Evolutionary conservation across 2,797 vertebrate genomes (phyloP).

Genomic region (Hoplostethus mediterraneus): DNA sequence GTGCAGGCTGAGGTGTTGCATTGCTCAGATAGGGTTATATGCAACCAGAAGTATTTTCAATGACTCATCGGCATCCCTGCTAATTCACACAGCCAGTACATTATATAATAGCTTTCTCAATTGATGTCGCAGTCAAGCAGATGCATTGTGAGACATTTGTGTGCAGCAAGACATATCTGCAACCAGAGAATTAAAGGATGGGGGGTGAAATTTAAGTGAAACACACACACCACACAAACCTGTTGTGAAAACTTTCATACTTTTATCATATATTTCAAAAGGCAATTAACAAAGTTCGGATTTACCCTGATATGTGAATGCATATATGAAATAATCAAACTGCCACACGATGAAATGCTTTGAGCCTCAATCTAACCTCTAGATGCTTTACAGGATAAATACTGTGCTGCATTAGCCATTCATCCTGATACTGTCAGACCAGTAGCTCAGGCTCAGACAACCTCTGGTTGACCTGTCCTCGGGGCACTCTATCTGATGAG

Average conservation of each 20-base stretch:
- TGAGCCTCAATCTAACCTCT: slow-evolving; percentile 3
- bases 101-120: slow-evolving; percentile 50
- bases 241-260: too few species aligned
- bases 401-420: slow-evolving; percentile 30
- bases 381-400: slow-evolving; percentile 22
- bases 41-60: slow-evolving; percentile 62
- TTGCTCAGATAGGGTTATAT: slow-evolving; percentile 72
- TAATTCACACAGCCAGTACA: slow-evolving; percentile 51
- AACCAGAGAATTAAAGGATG: slow-evolving; percentile 14
- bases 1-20: slow-evolving; percentile 69
- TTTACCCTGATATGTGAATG: background rate
- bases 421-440: slow-evolving; percentile 20
- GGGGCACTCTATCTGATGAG: slow-evolving; percentile 52
- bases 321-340: background rate
- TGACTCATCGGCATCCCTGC: slow-evolving; percentile 66
- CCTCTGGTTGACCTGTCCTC: slow-evolving; percentile 26
- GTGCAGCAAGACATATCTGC: slow-evolving; percentile 31
- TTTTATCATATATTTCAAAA: background rate
- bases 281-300: slow-evolving; percentile 21
- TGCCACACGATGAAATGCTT: background rate
- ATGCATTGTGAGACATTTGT: slow-evolving; percentile 32
- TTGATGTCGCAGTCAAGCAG: slow-evolving; percentile 37
- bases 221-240: background rate
- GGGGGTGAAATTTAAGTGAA: background rate
- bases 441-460: slow-evolving; percentile 46